Evolutionary conservation across 2,888 invertebrate species (phyloP), one percentile per base, ranked within the genome.

Genomic region (Hyppa rectilinea): DNA sequence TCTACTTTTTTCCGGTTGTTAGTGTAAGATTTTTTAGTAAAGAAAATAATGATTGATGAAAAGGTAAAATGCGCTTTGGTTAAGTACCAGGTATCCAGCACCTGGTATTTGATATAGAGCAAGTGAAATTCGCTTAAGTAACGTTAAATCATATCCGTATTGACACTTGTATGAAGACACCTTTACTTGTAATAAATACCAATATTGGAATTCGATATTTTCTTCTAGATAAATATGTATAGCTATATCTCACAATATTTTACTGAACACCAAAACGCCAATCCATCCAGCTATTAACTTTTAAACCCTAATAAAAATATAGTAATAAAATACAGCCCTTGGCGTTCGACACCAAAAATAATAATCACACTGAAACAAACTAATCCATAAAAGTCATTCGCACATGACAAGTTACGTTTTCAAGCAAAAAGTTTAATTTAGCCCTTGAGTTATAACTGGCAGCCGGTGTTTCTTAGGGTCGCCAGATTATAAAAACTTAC

Each of bases 371-470:
- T 74, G 85, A 84, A 88, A 88, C 86, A 89, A 87, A 85, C 87
- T 87, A 88, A 90, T 90, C 86, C 85, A 89, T 89, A 89, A 90
- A 87, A 88, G 89, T 88, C 90, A 85, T 88, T 89, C 85, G 87
- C 91, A 91, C 89, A 90, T 92, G 91, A 92, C 91, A 91, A 91
- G 87, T 89, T 88, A 85, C 82, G 83, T 86, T 87, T 88, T 86
- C 85, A 79, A 79, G 88, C 89, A 91, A 93, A 93, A 93, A 92
- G 91, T 92, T 92, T 92, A 92, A 93, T 93, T 93, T 92, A 88
- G 89, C 90, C 87, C 91, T 89, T 89, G 91, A 91, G 91, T 92
- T 91, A 92, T 89, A 88, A 84, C 84, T 80, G 81, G 86, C 90
- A 89, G 87, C 90, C 88, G 91, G 90, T 87, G 90, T 86, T 87